Percentiles rank a stretch among this genome's conserved stretches.
phyloP scores from a whole-genome alignment of 2,888 invertebrate genomes.

The Lasioglossum calceatum region DNA sequence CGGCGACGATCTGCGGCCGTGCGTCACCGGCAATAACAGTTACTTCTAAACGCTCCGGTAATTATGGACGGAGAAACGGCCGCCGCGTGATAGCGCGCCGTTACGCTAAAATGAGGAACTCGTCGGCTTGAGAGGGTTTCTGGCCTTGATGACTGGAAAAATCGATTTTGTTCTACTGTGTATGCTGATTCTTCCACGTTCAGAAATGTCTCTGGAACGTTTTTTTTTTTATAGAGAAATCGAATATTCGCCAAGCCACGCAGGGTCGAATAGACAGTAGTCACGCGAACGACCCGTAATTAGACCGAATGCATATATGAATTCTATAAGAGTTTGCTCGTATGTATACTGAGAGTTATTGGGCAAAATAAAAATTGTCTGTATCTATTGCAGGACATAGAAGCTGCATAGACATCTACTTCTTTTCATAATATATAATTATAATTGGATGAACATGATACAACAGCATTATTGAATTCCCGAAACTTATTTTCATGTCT shows the following conservation, averaged over 20 bases:
- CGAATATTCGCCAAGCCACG: background rate
- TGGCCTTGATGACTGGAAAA: background rate
- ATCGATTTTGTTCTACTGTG: background rate
- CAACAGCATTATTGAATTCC: too few species aligned
- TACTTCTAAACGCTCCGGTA: constrained; percentile 32
- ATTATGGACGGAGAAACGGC: constrained; percentile 32
- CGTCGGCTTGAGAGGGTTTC: background rate
- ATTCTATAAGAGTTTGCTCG: background rate
- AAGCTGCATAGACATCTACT: too few species aligned
- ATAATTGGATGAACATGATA: too few species aligned
- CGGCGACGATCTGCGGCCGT: constrained; percentile 6
- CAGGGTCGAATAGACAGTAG: background rate
- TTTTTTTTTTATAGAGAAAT: background rate
- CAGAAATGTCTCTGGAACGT: background rate
- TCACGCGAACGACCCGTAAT: background rate
- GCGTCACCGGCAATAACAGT: constrained; percentile 28
- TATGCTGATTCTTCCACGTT: constrained; percentile 24
- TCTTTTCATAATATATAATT: too few species aligned
- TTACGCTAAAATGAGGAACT: constrained; percentile 3
- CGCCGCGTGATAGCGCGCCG: constrained; percentile 38
- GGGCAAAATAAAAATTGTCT: too few species aligned
- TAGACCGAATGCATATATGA: background rate
- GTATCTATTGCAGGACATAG: too few species aligned
- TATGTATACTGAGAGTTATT: background rate
- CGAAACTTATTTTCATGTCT: too few species aligned